A percentile compares a stretch with the other conserved stretches of the same genome.
Evolutionary conservation across 2,113 vertebrate genomes (phyloP).

Genomic region (Microtus montanus): DNA sequence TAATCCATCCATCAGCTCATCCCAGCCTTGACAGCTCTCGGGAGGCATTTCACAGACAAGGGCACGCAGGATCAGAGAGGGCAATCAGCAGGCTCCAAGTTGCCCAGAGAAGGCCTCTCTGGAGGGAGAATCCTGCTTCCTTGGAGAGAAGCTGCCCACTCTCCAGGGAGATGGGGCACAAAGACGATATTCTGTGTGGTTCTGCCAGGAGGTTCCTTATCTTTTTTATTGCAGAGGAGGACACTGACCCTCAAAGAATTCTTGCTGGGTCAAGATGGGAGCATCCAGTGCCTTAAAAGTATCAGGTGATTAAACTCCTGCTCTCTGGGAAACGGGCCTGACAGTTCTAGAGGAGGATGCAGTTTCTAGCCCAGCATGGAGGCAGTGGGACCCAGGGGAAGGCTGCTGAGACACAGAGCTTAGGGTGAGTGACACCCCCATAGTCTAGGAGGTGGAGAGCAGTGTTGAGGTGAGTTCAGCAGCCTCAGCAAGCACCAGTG

Average conservation of each 20-base stretch:
- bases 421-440: neutral
- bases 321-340: neutral
- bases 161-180: neutral
- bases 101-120: neutral
- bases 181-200: neutral
- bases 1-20: slow-evolving; percentile 42
- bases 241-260: neutral
- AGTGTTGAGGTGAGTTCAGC: no score
- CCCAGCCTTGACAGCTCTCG: neutral
- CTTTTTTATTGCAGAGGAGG: neutral
- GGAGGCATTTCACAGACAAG: slow-evolving; percentile 37
- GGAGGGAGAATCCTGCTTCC: neutral
- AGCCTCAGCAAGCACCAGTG: neutral
- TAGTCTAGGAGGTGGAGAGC: neutral
- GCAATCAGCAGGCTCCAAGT: neutral
- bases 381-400: neutral
- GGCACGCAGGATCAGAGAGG: neutral
- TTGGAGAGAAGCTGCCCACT: neutral
- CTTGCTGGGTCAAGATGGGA: neutral
- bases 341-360: neutral
- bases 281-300: neutral
- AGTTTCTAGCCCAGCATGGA: neutral
- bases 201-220: neutral
- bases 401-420: neutral
- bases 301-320: neutral